A percentile compares a stretch with the other conserved stretches of the same genome.
Conservation (phyloP, 2,888 invertebrate species). For the Metacarcinus magister region DNA sequence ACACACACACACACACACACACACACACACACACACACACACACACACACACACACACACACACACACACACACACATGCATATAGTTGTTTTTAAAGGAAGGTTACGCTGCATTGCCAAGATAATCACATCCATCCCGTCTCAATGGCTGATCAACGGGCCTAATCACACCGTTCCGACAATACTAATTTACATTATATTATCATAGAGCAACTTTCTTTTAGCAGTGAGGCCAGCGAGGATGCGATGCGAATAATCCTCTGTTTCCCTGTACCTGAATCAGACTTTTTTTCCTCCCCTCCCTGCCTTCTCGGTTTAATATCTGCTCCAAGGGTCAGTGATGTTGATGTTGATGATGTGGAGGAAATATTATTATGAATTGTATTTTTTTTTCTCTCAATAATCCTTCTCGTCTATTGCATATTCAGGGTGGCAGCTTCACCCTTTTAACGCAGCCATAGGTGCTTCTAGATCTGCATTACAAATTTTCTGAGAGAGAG, state of each 20-base stretch:
- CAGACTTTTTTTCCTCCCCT: not conserved
- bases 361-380: too few relatives aligned
- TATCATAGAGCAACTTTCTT: not conserved
- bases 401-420: too few relatives aligned
- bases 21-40: slow-evolving; percentile 35
- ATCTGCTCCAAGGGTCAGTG: too few relatives aligned
- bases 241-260: not conserved
- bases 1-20: not conserved
- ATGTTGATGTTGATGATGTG: too few relatives aligned
- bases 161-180: not conserved
- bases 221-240: not conserved
- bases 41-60: slow-evolving; percentile 29
- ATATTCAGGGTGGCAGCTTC: too few relatives aligned
- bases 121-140: not conserved
- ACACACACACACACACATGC: not conserved
- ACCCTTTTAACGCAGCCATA: too few relatives aligned
- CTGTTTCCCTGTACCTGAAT: not conserved
- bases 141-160: not conserved
- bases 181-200: slow-evolving; percentile 43
- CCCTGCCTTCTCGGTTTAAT: not conserved
- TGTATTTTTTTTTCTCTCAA: too few relatives aligned
- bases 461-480: too few relatives aligned
- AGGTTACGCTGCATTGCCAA: not conserved
- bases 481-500: too few relatives aligned
- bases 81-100: not conserved